Evolutionary conservation across 2,888 invertebrate species (phyloP).

Genomic region (Mesochorus sp.): DNA sequence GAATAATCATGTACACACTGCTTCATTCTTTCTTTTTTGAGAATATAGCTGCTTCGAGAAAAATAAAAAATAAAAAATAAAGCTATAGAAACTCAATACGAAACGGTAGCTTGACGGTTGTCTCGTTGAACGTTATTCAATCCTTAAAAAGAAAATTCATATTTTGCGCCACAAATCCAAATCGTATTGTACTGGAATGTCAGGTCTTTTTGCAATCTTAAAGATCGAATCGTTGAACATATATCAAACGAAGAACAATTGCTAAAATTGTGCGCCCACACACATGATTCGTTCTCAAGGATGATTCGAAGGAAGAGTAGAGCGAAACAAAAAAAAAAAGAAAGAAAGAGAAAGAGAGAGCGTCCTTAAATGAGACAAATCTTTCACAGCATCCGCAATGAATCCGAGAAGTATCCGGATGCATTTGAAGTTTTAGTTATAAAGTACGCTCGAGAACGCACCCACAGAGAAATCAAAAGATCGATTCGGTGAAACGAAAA

Average conservation of each 20-base stretch:
- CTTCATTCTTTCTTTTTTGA: too few relatives aligned
- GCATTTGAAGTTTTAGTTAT: too few relatives aligned
- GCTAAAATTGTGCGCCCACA: constrained; percentile 42
- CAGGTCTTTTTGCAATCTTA: constrained; percentile 37
- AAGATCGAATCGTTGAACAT: constrained; percentile 16
- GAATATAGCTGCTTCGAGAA: too few relatives aligned
- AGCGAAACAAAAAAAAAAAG: neutral
- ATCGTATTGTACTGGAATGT: constrained; percentile 59
- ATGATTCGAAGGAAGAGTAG: neutral
- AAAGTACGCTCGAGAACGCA: too few relatives aligned
- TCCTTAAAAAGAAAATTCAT: constrained; percentile 7
- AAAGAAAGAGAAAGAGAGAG: neutral
- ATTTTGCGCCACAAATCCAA: constrained; percentile 11
- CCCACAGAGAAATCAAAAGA: constrained; percentile 9
- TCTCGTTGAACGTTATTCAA: neutral
- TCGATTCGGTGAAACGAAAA: constrained; percentile 12
- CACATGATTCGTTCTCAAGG: neutral
- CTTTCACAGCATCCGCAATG: too few relatives aligned
- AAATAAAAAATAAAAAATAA: neutral
- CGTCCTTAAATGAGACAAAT: too few relatives aligned
- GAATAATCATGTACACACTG: neutral
- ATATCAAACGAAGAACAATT: constrained; percentile 16
- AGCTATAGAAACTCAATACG: neutral
- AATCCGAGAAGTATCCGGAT: too few relatives aligned
- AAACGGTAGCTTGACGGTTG: neutral